phyloP scores from a whole-genome alignment of 2,797 vertebrate species.

The Propithecus deckenii region DNA sequence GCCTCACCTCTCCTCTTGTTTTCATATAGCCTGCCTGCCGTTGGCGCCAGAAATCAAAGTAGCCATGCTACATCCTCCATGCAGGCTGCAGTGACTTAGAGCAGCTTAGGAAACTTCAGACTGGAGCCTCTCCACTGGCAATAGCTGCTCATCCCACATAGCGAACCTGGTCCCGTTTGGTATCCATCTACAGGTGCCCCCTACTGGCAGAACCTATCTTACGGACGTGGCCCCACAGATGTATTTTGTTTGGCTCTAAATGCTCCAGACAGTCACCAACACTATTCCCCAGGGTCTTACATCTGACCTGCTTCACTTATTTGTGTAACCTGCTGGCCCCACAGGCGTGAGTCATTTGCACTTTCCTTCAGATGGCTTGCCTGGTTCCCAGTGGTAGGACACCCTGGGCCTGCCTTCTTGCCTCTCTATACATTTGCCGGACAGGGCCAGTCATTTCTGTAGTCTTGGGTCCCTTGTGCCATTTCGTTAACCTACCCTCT shows the following conservation, averaged over 20 bases:
- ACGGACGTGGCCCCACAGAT: not conserved
- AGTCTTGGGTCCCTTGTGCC: no score
- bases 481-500: not conserved
- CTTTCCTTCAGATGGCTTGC: not conserved
- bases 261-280: not conserved
- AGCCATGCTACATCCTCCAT: not conserved
- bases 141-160: not conserved
- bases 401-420: not conserved
- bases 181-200: not conserved
- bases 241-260: not conserved
- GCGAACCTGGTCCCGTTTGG: not conserved
- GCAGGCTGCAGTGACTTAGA: not conserved
- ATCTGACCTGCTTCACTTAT: not conserved
- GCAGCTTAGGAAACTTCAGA: not conserved
- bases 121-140: not conserved
- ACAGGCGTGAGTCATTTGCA: not conserved
- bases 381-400: not conserved
- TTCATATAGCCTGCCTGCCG: not conserved
- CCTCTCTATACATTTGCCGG: not conserved
- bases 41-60: not conserved
- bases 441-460: not conserved
- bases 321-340: not conserved
- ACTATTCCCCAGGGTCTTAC: not conserved
- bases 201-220: constrained; percentile 33
- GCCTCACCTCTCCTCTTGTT: not conserved